Base-by-base conservation (phyloP, 1,140 invertebrate species). In the Colletes gigas region DNA sequence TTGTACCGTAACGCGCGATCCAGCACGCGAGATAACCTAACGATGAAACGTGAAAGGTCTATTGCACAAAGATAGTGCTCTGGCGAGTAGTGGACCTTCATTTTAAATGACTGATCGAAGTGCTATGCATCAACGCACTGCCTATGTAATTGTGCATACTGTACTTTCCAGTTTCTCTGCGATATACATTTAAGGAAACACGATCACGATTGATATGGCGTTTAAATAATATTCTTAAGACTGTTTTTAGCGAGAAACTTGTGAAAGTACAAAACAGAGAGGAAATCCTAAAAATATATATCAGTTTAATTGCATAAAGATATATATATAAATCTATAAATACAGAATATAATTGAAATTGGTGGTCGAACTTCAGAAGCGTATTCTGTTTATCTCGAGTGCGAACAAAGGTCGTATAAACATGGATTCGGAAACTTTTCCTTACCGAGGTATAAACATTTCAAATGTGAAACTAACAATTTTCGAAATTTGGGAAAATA, bases 121-220 rank as follows among this genome's bases (percentile, higher is more conserved):
- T 78, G 47, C 63, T 73, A 57, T 54, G 21, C 17, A 70, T 83
- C 17, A 57, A 78, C 3, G 21, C 77, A 71, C 71, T 84, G 67
- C 65, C 52, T 83, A 83, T 59, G 9, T 68, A 74, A 65, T 50
- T 59, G 63, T 41, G 52, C 55, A 79, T 60, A 71, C 47, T 69
- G 68, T 84, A 70, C 62, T 76, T 84, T 62, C n/a, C 77, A n/a
- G 54, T 85, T 76, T 72, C 41, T 71, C 55, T 63, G 70, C 60
- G 0, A 54, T 2, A 17, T 50, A 57, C 19, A 39, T 65, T 79
- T 73, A 70, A 50, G 17, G 14, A 30, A 50, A 19, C 19, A 9
- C 50, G 54, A 50, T 39, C 39, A 3, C 15, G 17, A 70, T 15
- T 19, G 4, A 83, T 12, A 9, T 39, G 72, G 4, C 15, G n/a